Evolutionary conservation across 2,888 invertebrate species (phyloP).

Genomic region (Drosophila neotestacea): DNA sequence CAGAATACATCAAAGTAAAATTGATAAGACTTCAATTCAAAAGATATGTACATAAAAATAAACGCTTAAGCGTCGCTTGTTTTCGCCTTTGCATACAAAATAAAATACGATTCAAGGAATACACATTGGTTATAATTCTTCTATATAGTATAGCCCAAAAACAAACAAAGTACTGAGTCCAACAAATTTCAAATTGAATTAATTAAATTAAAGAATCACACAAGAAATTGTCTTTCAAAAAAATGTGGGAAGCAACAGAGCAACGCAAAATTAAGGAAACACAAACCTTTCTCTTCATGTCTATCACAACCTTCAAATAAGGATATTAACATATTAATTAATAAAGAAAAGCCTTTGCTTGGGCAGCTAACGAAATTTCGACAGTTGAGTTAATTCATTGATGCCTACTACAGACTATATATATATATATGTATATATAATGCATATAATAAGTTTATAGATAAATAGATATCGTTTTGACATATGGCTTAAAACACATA

Average conservation of each 20-base stretch:
- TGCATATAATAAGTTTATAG: conserved; percentile 36
- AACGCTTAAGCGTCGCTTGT: conserved; percentile 21
- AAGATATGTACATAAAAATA: conserved; percentile 43
- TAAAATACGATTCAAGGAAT: conserved; percentile 33
- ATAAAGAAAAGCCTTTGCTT: conserved; percentile 28
- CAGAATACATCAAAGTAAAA: conserved; percentile 51
- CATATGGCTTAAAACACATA: conserved; percentile 74
- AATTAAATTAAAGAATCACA: conserved; percentile 43
- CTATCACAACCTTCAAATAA: conserved; percentile 79
- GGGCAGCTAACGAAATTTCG: conserved; percentile 58
- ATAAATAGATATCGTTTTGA: conserved; percentile 38
- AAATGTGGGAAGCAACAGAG: conserved; percentile 23
- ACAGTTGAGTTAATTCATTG: conserved; percentile 64
- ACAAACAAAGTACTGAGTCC: conserved; percentile 38
- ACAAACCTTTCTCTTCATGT: conserved; percentile 54
- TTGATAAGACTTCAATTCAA: conserved; percentile 38
- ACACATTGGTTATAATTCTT: conserved; percentile 35
- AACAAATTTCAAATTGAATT: conserved; percentile 28
- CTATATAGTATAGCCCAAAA: conserved; percentile 28
- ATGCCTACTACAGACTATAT: conserved; percentile 64
- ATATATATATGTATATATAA: conserved; percentile 37
- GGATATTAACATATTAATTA: conserved; percentile 53
- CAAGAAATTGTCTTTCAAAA: conserved; percentile 54
- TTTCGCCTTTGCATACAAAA: conserved; percentile 12
- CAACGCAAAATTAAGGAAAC: conserved; percentile 72